Evolutionary conservation across 1,140 invertebrate genomes (phyloP).

Genomic region (Ctenoplectra terminalis): DNA sequence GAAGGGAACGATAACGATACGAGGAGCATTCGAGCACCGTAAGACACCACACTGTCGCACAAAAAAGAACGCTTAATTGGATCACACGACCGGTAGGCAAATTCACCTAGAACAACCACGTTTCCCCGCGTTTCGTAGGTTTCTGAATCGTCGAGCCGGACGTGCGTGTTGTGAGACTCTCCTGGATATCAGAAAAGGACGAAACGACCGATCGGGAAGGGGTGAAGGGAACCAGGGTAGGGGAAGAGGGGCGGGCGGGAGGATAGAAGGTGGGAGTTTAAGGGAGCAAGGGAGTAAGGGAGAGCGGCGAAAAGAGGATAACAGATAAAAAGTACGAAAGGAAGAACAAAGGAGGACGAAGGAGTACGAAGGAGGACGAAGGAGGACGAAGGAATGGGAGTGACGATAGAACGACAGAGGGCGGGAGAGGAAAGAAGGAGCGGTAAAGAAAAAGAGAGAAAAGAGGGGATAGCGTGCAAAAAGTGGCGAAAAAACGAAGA

Average conservation of each 20-base stretch:
- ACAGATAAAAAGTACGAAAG: conserved; percentile 46
- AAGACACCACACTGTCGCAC: conserved; percentile 46
- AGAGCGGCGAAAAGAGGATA: neutral
- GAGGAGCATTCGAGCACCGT: conserved; percentile 36
- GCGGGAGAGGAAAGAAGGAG: too few relatives aligned
- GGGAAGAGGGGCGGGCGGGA: neutral
- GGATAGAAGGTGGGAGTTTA: neutral
- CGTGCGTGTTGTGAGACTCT: conserved; percentile 53
- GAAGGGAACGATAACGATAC: neutral
- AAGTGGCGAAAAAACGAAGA: neutral
- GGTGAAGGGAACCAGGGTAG: neutral
- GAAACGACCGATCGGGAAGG: conserved; percentile 32
- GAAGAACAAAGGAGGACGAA: conserved; percentile 17
- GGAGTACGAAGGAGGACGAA: conserved; percentile 58
- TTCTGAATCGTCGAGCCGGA: conserved; percentile 63
- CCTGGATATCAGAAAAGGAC: conserved; percentile 52
- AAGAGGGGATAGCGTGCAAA: neutral
- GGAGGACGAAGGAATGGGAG: conserved; percentile 11
- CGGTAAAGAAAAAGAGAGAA: neutral
- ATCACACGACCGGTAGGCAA: conserved; percentile 32
- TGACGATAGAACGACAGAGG: neutral
- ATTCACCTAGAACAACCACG: conserved; percentile 60
- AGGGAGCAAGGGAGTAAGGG: neutral
- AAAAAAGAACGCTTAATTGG: conserved; percentile 13
- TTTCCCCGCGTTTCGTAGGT: conserved; percentile 63